Conservation (phyloP, 1,140 invertebrate species). For the Macrostomum lignano region DNA sequence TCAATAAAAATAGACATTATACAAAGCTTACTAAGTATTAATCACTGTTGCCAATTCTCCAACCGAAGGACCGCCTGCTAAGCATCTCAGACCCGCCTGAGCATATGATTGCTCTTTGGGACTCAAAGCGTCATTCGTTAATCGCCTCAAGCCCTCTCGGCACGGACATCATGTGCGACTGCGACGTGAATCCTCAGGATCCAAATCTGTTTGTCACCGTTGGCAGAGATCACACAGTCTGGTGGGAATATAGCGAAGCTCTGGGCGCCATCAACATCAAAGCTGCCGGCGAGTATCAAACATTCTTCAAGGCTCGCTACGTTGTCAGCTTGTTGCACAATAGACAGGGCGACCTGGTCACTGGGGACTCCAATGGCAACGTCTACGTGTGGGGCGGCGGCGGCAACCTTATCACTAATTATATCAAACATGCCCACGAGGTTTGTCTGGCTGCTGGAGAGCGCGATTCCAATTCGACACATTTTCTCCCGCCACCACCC, state of each 20-base stretch:
- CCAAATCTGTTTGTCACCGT: constrained; percentile 54
- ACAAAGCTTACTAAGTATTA: too few relatives aligned
- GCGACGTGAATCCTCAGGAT: too few relatives aligned
- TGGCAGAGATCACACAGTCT: constrained; percentile 58
- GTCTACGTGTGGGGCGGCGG: constrained; percentile 49
- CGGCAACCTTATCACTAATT: constrained; percentile 35
- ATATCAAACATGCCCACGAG: constrained; percentile 46
- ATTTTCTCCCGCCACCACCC: background rate
- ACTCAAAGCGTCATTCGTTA: too few relatives aligned
- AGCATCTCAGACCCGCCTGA: too few relatives aligned
- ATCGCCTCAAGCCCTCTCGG: too few relatives aligned
- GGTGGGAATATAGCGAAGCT: constrained; percentile 50
- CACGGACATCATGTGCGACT: too few relatives aligned
- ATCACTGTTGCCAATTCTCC: too few relatives aligned
- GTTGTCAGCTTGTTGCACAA: constrained; percentile 57
- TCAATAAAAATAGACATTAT: too few relatives aligned
- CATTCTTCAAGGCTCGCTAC: constrained; percentile 27
- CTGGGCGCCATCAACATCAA: constrained; percentile 42
- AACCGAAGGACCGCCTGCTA: too few relatives aligned
- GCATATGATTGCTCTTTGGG: too few relatives aligned
- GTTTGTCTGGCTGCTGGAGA: constrained; percentile 23
- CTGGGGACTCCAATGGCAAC: constrained; percentile 66
- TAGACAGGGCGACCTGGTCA: constrained; percentile 56
- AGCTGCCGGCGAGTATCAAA: constrained; percentile 39
- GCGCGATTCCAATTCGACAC: background rate